Conservation (phyloP, 2,888 invertebrate genomes). For the Drosophila fungiperda region DNA sequence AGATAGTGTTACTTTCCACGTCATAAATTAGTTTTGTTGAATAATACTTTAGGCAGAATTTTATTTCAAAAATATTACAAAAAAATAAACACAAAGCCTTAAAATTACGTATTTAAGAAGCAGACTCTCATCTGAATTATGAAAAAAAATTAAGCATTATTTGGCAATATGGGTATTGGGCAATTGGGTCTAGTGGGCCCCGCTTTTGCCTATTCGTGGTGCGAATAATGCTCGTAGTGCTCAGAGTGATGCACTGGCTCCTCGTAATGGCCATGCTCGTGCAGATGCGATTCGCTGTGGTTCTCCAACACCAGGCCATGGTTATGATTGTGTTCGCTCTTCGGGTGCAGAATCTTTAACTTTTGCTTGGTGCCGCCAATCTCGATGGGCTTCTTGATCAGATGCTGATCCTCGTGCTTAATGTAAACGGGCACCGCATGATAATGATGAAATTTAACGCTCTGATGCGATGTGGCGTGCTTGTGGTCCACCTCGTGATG, state of each 20-base stretch:
- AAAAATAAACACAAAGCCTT: slow-evolving; percentile 43
- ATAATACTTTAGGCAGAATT: slow-evolving; percentile 51
- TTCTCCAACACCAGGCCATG: slow-evolving; percentile 88
- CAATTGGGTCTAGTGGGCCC: slow-evolving; percentile 9
- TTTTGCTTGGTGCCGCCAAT: slow-evolving; percentile 88
- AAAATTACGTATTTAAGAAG: slow-evolving; percentile 19
- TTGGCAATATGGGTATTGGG: slow-evolving; percentile 43
- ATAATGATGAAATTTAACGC: slow-evolving; percentile 89
- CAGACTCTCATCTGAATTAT: slow-evolving; percentile 5
- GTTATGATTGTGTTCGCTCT: slow-evolving; percentile 87
- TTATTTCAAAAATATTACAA: slow-evolving; percentile 42
- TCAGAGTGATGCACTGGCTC: slow-evolving; percentile 81
- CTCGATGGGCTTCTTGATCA: slow-evolving; percentile 88
- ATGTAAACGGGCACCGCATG: slow-evolving; percentile 90
- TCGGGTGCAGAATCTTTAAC: slow-evolving; percentile 87
- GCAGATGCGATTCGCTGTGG: slow-evolving; percentile 85
- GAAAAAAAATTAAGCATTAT: slow-evolving; percentile 42
- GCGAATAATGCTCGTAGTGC: slow-evolving; percentile 83
- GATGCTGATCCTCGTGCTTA: slow-evolving; percentile 89
- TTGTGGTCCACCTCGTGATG: slow-evolving; percentile 88
- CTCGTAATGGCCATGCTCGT: slow-evolving; percentile 82
- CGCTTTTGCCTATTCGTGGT: slow-evolving; percentile 59
- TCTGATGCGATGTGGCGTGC: slow-evolving; percentile 90
- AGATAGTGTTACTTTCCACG: neutral
- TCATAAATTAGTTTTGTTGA: slow-evolving; percentile 2